These are phyloP conservation scores for Eonycteris spelaea DNA, from an alignment of 2,113 vertebrate genomes.

Conservation along the genomic window DNA sequence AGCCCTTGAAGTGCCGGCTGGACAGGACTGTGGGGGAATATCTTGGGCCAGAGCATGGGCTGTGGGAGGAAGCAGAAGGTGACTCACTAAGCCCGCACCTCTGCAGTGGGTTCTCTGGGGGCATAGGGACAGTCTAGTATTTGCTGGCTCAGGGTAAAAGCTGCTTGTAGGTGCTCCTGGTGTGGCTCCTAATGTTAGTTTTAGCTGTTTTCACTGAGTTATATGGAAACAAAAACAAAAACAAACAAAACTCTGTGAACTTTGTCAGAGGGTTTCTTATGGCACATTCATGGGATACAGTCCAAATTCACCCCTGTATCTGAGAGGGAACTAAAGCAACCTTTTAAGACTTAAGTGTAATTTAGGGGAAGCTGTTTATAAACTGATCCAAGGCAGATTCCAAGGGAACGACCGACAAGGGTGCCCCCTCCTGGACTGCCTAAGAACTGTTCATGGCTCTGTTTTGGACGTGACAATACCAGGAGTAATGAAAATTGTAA, in stretches of 20 bases:
- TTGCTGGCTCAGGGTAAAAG: not conserved
- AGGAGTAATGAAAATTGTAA: not conserved
- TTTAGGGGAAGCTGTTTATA: not conserved
- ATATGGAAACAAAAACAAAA: not conserved
- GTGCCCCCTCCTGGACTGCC: not conserved
- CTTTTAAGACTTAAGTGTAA: not conserved
- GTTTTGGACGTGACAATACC: not conserved
- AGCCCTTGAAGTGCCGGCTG: not conserved
- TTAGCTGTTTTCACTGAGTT: not conserved
- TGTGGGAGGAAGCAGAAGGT: not conserved
- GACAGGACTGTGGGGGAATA: fast-evolving
- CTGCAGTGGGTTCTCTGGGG: not conserved
- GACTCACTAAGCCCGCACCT: not conserved
- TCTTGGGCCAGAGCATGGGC: too few species aligned
- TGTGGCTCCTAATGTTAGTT: not conserved
- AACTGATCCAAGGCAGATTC: not conserved
- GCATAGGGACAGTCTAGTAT: not conserved
- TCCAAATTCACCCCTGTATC: not conserved
- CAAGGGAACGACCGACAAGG: not conserved
- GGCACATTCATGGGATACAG: not conserved
- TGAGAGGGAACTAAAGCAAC: not conserved
- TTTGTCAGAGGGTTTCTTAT: not conserved
- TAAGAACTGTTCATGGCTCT: not conserved
- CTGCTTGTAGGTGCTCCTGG: not conserved
- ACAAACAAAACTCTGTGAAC: not conserved